Evolutionary conservation across 2,797 vertebrate genomes (phyloP).

Genomic region (Peromyscus nudipes): DNA sequence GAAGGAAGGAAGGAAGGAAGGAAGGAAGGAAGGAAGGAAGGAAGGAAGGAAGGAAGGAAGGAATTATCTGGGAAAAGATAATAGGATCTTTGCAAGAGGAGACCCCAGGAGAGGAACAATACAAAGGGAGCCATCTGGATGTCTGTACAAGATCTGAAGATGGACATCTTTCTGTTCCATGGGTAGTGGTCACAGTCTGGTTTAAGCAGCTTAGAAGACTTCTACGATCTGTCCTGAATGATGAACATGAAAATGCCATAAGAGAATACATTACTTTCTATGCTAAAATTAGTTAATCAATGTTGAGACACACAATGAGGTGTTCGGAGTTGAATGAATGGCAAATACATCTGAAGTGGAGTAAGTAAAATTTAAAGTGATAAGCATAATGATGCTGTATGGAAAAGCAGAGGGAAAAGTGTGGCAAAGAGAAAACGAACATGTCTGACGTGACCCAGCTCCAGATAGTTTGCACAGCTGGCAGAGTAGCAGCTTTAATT

Average conservation of each 20-base stretch:
- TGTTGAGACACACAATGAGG: not conserved
- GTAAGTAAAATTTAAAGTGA: not conserved
- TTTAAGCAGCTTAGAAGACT: not conserved
- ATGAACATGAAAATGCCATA: not conserved
- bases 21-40: not conserved
- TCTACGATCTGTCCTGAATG: not conserved
- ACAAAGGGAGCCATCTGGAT: not conserved
- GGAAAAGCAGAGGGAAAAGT: not conserved
- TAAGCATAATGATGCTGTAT: not conserved
- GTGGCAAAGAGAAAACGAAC: not conserved
- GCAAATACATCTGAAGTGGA: not conserved
- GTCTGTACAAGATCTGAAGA: not conserved
- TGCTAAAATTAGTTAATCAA: not conserved
- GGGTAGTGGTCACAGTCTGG: not conserved
- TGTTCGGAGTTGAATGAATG: not conserved
- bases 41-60: not conserved
- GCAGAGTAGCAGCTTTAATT: not conserved
- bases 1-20: accelerated
- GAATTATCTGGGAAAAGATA: not conserved
- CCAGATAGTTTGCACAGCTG: not conserved
- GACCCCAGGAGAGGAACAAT: not conserved
- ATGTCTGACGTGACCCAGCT: not conserved
- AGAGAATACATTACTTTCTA: not conserved
- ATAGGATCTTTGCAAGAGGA: not conserved
- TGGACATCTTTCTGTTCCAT: not conserved